Base-by-base conservation (phyloP, 1,140 invertebrate genomes). In the Wiebesia pumilae region DNA sequence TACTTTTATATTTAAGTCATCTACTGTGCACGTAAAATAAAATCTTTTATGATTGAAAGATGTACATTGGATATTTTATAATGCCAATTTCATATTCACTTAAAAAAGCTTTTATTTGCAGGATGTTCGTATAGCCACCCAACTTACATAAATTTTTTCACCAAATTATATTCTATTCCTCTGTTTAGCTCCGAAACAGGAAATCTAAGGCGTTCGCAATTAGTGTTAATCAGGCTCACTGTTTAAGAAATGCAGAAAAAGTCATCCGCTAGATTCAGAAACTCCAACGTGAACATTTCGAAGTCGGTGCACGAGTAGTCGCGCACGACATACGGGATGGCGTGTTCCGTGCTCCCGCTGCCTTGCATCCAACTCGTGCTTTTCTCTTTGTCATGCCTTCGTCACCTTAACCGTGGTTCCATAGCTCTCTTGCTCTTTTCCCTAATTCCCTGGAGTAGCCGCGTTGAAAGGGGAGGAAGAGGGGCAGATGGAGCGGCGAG, bases 401-500 rank as follows among this genome's bases (percentile, higher is more conserved):
- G 67, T 83, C 81, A 73, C 80, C 35, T 80, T 33, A 6, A 16
- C 24, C 58, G 21, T 30, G 62, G n/a, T 7, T 12, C 43, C 65
- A 38, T 65, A 75, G 47, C 19, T 58, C 69, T 24, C 19, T 86
- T 51, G 30, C 51, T 86, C 62, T 58, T 77, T 86, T 81, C 1
- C 54, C 77, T 65, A 54, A 84, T 84, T 79, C 83, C 65, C 43
- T 54, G 16, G 65, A 81, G 54, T 54, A 33, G 71, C 47, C 43
- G 81, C 0, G 58, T 35, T 1, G 33, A 67, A 35, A 24, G 40
- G 30, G 79, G n/a, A 9, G 19, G 21, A 35, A 67, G 89, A 89
- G 91, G 90, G 90, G 87, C 89, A 90, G 89, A 80, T 38, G 30
- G 54, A 80, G 51, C 35, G 51, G 54, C 9, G 33, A 38, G 54